Conservation (phyloP, 1,140 invertebrate species). For the Sinella curviseta region DNA sequence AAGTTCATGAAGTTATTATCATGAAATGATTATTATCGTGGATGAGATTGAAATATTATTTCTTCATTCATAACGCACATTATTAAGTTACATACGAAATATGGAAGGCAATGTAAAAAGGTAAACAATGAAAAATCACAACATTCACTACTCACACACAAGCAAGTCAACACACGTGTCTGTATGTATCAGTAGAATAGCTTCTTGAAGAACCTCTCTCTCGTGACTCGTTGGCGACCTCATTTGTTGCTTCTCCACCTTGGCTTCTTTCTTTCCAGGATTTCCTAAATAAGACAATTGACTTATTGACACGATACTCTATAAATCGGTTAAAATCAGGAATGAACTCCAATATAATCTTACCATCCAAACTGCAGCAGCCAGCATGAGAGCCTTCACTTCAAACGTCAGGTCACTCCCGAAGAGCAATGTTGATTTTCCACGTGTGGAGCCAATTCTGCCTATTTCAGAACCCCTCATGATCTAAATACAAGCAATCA, state of each 20-base stretch:
- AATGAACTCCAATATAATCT: background rate
- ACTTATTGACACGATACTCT: background rate
- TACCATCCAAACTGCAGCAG: slow-evolving; percentile 23
- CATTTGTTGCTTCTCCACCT: slow-evolving; percentile 19
- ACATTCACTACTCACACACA: too few species aligned
- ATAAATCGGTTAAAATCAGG: background rate
- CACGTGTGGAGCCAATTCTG: slow-evolving; percentile 6
- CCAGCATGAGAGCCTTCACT: slow-evolving; percentile 10
- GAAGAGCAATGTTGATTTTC: background rate
- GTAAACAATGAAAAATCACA: too few species aligned
- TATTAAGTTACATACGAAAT: too few species aligned
- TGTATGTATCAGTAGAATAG: too few species aligned
- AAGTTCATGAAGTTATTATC: too few species aligned
- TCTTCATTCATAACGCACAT: too few species aligned
- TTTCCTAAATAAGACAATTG: background rate
- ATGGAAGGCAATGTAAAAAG: too few species aligned
- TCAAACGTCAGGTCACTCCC: background rate
- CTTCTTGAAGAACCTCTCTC: too few species aligned
- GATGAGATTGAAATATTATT: too few species aligned
- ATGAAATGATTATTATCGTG: too few species aligned
- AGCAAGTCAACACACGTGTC: too few species aligned
- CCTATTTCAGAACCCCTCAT: background rate
- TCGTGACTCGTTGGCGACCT: background rate
- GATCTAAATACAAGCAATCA: background rate
- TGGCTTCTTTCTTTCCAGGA: slow-evolving; percentile 19